Evolutionary conservation across 2,113 vertebrate species (phyloP).

Genomic region (Cranoglanis bouderius): DNA sequence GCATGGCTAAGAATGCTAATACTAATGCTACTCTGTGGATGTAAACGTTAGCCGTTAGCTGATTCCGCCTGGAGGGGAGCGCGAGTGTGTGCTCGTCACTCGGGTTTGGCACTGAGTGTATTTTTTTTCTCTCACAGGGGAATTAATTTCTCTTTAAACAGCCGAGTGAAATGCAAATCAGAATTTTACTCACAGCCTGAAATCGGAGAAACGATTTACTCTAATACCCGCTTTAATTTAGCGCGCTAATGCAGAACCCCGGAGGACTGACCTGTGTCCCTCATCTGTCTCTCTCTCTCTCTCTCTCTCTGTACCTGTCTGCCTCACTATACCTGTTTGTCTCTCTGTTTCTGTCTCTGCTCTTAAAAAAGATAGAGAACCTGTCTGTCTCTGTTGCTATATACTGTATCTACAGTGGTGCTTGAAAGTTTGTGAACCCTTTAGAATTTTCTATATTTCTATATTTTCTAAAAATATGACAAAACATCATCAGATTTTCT

Average conservation of each 20-base stretch:
- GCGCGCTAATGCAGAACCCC: constrained; percentile 77
- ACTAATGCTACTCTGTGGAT: neutral
- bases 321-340: neutral
- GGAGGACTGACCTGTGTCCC: constrained; percentile 67
- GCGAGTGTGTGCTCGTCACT: neutral
- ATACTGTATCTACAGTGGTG: too few species aligned
- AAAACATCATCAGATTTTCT: too few species aligned
- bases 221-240: constrained; percentile 84
- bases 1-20: neutral
- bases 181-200: constrained; percentile 83
- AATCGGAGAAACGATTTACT: constrained; percentile 81
- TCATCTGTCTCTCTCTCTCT: constrained; percentile 46
- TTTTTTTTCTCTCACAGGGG: constrained; percentile 65
- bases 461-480: too few species aligned
- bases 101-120: neutral
- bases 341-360: neutral
- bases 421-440: too few species aligned
- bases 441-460: too few species aligned
- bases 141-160: constrained; percentile 83
- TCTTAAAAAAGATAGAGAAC: too few species aligned
- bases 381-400: too few species aligned
- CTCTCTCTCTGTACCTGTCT: neutral
- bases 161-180: constrained; percentile 80
- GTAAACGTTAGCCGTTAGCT: neutral
- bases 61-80: neutral